Percentiles rank a stretch among this genome's conserved stretches.
Conservation (phyloP, 2,113 vertebrate genomes). For the Corythoichthys intestinalis region DNA sequence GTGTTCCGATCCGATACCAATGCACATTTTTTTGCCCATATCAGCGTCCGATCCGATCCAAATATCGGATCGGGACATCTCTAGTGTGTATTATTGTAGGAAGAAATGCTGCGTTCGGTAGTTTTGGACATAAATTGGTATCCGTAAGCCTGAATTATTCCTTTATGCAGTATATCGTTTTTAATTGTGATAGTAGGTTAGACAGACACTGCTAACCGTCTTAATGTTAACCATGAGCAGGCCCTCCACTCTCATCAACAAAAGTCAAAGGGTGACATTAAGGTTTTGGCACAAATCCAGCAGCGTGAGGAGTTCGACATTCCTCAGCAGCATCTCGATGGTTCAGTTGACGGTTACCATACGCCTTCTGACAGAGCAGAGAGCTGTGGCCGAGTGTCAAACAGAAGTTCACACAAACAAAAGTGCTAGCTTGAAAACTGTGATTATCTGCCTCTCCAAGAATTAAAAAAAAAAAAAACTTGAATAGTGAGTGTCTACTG, state of each 20-base stretch:
- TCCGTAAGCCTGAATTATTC: no score
- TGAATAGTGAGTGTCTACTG: no score
- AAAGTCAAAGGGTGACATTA: conserved; percentile 30
- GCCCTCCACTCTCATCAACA: conserved; percentile 12
- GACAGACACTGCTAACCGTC: conserved; percentile 7
- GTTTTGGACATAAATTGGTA: no score
- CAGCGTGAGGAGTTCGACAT: conserved; percentile 40
- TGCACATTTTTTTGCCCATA: no score
- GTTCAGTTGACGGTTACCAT: conserved; percentile 53
- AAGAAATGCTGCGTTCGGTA: no score
- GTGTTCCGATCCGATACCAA: no score
- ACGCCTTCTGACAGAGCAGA: conserved; percentile 29
- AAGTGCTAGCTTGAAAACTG: conserved; percentile 24
- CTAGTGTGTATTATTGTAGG: no score
- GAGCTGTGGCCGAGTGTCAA: conserved; percentile 36
- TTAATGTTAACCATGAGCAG: conserved; percentile 11
- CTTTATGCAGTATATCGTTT: no score
- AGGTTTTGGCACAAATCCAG: conserved; percentile 44
- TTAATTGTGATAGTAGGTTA: no score
- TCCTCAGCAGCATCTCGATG: conserved; percentile 58
- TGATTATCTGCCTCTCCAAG: background rate
- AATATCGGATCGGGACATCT: no score
- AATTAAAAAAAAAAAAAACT: background rate
- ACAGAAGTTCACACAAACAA: conserved; percentile 29
- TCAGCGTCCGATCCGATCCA: no score